These are phyloP conservation scores for Pholis gunnellus DNA, from an alignment of 2,113 vertebrate species.

Conservation along the genomic window DNA sequence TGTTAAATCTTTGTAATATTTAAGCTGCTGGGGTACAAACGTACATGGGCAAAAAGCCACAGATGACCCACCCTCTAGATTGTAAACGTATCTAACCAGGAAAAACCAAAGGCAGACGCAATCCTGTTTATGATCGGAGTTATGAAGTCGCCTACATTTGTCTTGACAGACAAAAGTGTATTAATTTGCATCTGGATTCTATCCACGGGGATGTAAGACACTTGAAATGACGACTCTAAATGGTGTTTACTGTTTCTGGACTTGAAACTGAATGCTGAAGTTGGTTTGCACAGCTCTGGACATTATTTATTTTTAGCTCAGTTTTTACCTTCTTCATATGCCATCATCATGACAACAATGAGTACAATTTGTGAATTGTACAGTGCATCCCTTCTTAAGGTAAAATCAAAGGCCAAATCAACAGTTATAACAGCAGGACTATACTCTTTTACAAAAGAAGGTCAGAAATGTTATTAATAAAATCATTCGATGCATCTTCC, in stretches of 20 bases:
- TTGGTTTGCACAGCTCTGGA: background rate
- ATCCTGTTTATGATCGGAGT: background rate
- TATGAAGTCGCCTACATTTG: background rate
- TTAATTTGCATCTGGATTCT: background rate
- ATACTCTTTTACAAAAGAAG: slow-evolving; percentile 13
- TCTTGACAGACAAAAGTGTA: background rate
- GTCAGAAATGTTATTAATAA: background rate
- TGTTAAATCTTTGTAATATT: background rate
- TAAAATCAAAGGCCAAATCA: background rate
- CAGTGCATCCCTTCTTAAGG: background rate
- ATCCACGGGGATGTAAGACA: background rate
- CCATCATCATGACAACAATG: background rate
- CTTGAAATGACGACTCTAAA: background rate
- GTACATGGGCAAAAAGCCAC: background rate
- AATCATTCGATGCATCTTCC: background rate
- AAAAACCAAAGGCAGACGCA: background rate
- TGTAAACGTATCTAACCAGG: background rate
- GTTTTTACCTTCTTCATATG: background rate
- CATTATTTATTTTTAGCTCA: background rate
- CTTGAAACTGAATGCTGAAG: background rate
- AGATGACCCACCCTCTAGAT: background rate
- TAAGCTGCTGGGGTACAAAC: background rate
- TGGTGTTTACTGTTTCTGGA: background rate
- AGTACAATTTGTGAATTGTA: background rate
- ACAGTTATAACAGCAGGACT: background rate